Base-by-base conservation (phyloP, 2,797 vertebrate species). In the Falco berigora region DNA sequence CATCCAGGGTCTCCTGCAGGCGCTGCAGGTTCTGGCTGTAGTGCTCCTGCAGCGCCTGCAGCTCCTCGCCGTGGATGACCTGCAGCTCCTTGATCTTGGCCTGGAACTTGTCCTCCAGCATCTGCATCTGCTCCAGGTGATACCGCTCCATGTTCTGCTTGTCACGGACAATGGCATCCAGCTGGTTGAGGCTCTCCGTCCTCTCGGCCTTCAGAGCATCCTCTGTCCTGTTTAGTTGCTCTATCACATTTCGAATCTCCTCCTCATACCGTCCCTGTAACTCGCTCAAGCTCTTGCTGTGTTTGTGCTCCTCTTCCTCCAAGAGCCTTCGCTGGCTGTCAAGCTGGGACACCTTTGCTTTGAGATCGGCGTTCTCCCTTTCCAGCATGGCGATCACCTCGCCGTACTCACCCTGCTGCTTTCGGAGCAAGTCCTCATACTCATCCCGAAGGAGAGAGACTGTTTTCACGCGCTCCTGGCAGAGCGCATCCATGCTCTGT, bases 91-190 rank as follows among this genome's bases (percentile, higher is more conserved):
- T 97, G 86, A 99, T 96, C 96, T 98, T 98, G 68, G 97, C 97
- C 74, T 98, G 98, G 96, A 99, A 99, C 69, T 98, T 98, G 46
- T 98, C 98, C 95, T 99, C 98, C 44, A 99, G 98, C 18, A 97
- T 98, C 61, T 97, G 98, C 85, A 99, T 97, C 27, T 99, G 98
- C 82, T 98, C 98, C 80, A 98, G 88, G 8, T 99, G 99, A 47
- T 97, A 98, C 61, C 94, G 97, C 95, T 99, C 99, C 96, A 98
- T 96, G 77, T 97, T 97, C 93, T 98, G 98, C 93, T 98, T 98
- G 90, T 99, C 98, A 7, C 95, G 97, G 50, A 98, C 96, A 0
- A 99, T 94, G 34, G 98, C 97, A 5, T 99, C 98, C 6, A 99
- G 96, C 92, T 98, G 98, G 36, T 34, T 97, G 61, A 98, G 98